Conservation (phyloP, 2,113 vertebrate genomes). For the Trogon melanurus region DNA sequence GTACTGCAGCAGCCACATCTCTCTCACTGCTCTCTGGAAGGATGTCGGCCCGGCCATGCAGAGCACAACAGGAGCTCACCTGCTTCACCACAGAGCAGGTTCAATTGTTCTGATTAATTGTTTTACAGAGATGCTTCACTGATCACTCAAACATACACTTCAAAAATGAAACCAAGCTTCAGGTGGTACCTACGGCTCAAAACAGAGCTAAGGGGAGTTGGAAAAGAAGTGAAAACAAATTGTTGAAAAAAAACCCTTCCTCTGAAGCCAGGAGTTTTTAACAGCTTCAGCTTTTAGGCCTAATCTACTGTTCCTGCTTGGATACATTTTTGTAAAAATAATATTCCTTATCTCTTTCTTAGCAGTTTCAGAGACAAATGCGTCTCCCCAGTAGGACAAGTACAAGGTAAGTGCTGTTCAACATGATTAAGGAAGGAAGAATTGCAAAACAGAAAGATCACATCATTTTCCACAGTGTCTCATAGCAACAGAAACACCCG, state of each 20-base stretch:
- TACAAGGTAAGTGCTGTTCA: slow-evolving; percentile 7
- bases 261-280: background rate
- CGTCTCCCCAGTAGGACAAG: background rate
- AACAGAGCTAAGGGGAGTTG: background rate
- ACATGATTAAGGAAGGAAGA: background rate
- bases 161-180: background rate
- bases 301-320: background rate
- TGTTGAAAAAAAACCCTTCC: background rate
- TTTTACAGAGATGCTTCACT: background rate
- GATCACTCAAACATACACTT: background rate
- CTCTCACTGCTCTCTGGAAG: background rate
- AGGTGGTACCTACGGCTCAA: background rate
- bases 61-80: background rate
- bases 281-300: background rate
- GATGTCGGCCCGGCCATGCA: background rate
- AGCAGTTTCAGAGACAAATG: background rate
- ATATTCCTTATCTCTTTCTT: background rate
- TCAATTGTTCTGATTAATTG: background rate
- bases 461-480: background rate
- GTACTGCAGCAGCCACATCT: background rate
- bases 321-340: background rate
- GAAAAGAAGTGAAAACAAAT: background rate
- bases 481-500: slow-evolving; percentile 21
- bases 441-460: background rate
- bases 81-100: background rate